A percentile compares a stretch with the other conserved stretches of the same genome.
These are phyloP conservation scores for Pangasius sanitwongsei DNA, from an alignment of 2,797 vertebrate genomes.

Conservation along the genomic window DNA sequence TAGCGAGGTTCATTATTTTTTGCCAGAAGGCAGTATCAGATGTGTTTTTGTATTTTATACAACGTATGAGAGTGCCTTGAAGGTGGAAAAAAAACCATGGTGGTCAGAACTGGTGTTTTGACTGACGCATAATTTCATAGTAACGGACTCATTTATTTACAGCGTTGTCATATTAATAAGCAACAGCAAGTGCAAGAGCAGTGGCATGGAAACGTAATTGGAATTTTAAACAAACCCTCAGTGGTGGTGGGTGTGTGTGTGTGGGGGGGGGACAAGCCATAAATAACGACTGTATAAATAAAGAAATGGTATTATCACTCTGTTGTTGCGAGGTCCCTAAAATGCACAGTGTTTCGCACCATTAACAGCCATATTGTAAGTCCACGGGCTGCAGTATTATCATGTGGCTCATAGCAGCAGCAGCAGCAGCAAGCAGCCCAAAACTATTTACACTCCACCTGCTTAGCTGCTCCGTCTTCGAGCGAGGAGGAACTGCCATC, in stretches of 20 bases:
- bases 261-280: not conserved
- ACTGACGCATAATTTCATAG: not conserved
- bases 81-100: not conserved
- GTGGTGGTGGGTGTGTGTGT: no score
- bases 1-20: not conserved
- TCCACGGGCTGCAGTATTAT: not conserved
- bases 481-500: slow-evolving; percentile 17
- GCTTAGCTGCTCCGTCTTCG: slow-evolving; percentile 14
- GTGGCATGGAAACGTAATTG: not conserved
- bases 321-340: not conserved
- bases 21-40: not conserved
- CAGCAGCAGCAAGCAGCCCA: slow-evolving; percentile 19
- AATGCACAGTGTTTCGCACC: not conserved
- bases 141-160: no score
- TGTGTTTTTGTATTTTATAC: not conserved
- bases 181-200: not conserved
- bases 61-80: no score
- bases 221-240: not conserved
- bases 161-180: not conserved
- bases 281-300: not conserved
- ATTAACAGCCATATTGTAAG: not conserved
- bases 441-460: slow-evolving; percentile 35
- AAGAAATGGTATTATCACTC: not conserved
- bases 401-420: slow-evolving; percentile 3
- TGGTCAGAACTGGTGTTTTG: not conserved